These are phyloP conservation scores for Ennomos quercinarius DNA, from an alignment of 2,888 invertebrate genomes.

Conservation along the genomic window DNA sequence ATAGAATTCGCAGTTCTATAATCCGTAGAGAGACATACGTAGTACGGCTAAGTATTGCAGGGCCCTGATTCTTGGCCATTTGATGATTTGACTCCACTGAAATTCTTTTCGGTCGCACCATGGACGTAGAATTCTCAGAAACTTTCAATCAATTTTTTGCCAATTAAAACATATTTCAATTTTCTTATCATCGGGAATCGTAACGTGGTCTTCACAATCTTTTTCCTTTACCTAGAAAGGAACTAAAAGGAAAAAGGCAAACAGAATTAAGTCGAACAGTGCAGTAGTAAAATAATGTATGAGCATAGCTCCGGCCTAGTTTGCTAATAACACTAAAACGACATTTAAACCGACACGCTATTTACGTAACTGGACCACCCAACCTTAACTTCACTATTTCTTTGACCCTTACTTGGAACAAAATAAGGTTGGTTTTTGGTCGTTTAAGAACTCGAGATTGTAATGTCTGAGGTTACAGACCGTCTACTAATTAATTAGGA, in stretches of 20 bases:
- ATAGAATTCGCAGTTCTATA: no score
- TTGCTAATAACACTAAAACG: slow-evolving; percentile 42
- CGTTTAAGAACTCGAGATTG: slow-evolving; percentile 52
- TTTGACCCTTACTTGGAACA: not conserved
- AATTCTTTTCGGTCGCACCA: no score
- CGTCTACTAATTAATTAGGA: slow-evolving; percentile 79
- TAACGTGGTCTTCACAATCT: no score
- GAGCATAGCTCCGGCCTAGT: slow-evolving; percentile 38
- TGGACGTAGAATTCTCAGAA: no score
- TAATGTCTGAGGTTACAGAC: slow-evolving; percentile 65
- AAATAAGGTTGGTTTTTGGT: slow-evolving; percentile 28
- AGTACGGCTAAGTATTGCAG: no score
- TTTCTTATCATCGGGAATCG: no score
- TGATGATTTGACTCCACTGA: no score
- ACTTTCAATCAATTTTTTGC: no score
- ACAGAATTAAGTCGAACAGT: slow-evolving; percentile 34
- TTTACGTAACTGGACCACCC: slow-evolving; percentile 29
- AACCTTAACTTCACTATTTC: slow-evolving; percentile 7
- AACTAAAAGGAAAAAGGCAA: slow-evolving; percentile 28
- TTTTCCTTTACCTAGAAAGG: slow-evolving; percentile 10
- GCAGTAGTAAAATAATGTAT: slow-evolving; percentile 39
- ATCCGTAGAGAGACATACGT: no score
- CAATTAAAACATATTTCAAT: no score
- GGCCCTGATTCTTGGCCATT: no score
- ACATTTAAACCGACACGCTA: slow-evolving; percentile 42